phyloP scores from a whole-genome alignment of 2,888 invertebrate species.

The Caenorhabditis sulstoni region DNA sequence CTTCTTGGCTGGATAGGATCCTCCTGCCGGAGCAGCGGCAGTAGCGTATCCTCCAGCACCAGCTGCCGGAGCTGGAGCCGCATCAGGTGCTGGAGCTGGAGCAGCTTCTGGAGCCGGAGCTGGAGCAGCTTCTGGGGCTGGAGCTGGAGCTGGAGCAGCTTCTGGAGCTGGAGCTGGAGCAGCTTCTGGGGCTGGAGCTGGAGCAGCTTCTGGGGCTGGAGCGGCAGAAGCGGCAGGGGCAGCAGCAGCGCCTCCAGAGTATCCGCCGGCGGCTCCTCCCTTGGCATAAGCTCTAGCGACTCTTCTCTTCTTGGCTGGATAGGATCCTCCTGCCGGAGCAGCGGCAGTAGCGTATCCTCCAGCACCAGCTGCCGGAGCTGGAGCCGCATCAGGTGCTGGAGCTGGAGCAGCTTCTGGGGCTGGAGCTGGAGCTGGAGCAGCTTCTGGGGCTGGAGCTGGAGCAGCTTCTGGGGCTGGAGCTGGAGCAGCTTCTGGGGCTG shows the following conservation, averaged over 20 bases:
- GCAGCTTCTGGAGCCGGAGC: conserved; percentile 22
- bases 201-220: neutral
- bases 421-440: no score
- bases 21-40: neutral
- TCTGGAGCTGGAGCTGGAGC: conserved; percentile 6
- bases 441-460: no score
- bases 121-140: conserved; percentile 27
- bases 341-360: neutral
- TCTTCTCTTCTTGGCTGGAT: neutral
- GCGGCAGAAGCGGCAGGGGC: conserved; percentile 13
- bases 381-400: no score
- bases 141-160: conserved; percentile 17
- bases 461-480: no score
- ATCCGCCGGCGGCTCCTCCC: neutral
- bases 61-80: conserved; percentile 23
- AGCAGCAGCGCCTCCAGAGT: conserved; percentile 1
- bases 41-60: neutral
- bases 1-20: neutral
- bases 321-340: neutral
- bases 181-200: conserved; percentile 21
- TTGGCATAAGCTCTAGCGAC: neutral
- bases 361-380: neutral
- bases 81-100: conserved; percentile 15
- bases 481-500: no score
- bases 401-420: no score